Base-by-base conservation (phyloP, 1,140 invertebrate genomes). In the Drosophila pruinosa region DNA sequence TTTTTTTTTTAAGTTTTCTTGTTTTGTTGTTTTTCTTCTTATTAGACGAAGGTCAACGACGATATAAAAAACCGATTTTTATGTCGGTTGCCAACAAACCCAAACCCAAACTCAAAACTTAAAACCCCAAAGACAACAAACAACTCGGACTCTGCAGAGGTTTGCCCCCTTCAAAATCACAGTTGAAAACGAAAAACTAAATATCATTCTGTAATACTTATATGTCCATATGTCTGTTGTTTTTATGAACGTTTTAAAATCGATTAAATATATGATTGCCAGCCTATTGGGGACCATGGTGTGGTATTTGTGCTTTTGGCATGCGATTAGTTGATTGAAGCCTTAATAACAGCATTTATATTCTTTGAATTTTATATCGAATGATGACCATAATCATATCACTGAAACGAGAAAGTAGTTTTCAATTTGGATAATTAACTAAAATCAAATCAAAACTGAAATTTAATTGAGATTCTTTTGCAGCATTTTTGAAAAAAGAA, bases 1-100 rank as follows among this genome's bases (percentile, higher is more conserved):
- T 64, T 78, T 77, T 65, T 74, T 48, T 68, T 62, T 26, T n/a
- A 21, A 21, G 63, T 72, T 73, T 69, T 48, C 19, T 50, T 52
- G 39, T 72, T 81, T 61, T 72, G 43, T 70, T 78, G 59, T 47
- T 77, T 71, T 43, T 75, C 58, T 71, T 78, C 67, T 64, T 88
- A 82, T 86, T 86, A 78, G 83, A 82, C 78, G 82, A 88, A 88
- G 82, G 82, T 88, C 82, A 88, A 88, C 78, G 78, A 89, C 78
- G 78, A 88, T 80, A 88, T 88, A 88, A 88, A 88, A 83, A 76
- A 47, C 45, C 67, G 64, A 82, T 70, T 78, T 86, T 86, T 88
- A 86, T 86, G 65, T 88, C 57, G 38, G 57, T 74, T 62, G 75
- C 63, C 75, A 72, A 62, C 52, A 72, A 78, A 50, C 26, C 39